Base-by-base conservation (phyloP, 1,140 invertebrate genomes). In the Manduca sexta region DNA sequence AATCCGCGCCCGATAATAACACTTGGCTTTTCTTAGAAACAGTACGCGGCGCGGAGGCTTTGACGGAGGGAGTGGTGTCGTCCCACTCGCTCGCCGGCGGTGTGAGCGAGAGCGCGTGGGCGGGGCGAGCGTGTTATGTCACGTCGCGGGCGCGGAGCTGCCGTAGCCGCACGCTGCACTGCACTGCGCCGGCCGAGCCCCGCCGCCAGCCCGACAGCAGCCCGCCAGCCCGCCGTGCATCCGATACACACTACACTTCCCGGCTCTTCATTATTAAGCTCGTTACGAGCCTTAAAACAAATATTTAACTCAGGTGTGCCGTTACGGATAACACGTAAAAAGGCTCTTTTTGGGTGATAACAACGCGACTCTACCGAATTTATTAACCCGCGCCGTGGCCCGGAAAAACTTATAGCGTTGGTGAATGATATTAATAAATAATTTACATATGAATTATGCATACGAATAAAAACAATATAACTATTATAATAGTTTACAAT, bases 1-100 rank as follows among this genome's bases (percentile, higher is more conserved):
- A 79, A 77, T 82, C 80, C 68, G 62, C 61, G 61, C 43, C 55
- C 60, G 69, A 69, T 84, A 84, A 84, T 84, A 82, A 79, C 78
- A 74, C 76, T 84, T 80, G 74, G 73, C 68, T 82, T 84, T 84
- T 82, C 78, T 84, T 57, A 70, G 80, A 82, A 84, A 71, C 70
- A 69, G 64, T 72, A 42, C 42, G 69, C 64, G 55, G 71, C 68
- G 61, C 58, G 69, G 64, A 84, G 80, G 80, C 78, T 84, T 82
- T 64, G 71, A 45, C 65, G 73, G 74, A 66, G 65, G 65, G 64
- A 62, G 58, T 64, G 46, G 13, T 42, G 47, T 45, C 43, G 60
- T 81, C 78, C 52, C 73, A 54, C 56, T 82, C 73, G 59, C 64
- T 46, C 73, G 14, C 39, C 21, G 26, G 37, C 45, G 17, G 74